A percentile compares a stretch with the other conserved stretches of the same genome.
phyloP scores from a whole-genome alignment of 1,140 invertebrate genomes.

The Zaprionus inermis region DNA sequence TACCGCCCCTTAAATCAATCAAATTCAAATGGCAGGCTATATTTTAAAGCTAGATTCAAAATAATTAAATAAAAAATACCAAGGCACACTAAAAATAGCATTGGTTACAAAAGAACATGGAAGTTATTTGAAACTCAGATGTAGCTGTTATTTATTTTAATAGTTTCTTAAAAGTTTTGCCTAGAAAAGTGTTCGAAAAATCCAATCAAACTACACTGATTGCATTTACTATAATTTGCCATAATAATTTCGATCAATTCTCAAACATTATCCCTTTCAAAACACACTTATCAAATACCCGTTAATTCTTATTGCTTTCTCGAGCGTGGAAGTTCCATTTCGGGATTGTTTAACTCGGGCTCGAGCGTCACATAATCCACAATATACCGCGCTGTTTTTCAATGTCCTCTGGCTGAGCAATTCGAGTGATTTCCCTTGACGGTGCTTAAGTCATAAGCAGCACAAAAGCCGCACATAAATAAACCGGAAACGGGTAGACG shows the following conservation, averaged over 20 bases:
- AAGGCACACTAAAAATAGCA: too few species aligned
- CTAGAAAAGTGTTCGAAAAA: neutral
- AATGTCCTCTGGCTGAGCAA: slow-evolving; percentile 10
- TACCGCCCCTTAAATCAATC: too few species aligned
- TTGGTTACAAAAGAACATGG: too few species aligned
- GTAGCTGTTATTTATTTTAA: too few species aligned
- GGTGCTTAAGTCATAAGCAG: slow-evolving; percentile 57
- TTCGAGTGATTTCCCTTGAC: slow-evolving; percentile 64
- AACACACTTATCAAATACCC: slow-evolving; percentile 4
- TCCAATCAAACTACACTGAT: neutral
- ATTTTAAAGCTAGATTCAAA: too few species aligned
- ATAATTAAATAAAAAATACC: too few species aligned
- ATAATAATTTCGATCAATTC: slow-evolving; percentile 2
- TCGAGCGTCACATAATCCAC: neutral
- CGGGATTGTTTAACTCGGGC: neutral
- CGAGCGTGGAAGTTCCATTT: neutral
- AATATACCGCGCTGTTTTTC: slow-evolving; percentile 3
- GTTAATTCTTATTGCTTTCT: slow-evolving; percentile 9
- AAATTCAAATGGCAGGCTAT: too few species aligned
- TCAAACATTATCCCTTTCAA: neutral
- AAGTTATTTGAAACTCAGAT: too few species aligned
- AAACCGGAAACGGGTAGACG: slow-evolving; percentile 33
- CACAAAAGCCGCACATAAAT: slow-evolving; percentile 49
- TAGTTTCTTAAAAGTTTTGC: neutral
- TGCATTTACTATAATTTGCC: neutral